These are phyloP conservation scores for Tichodroma muraria DNA, from an alignment of 2,113 vertebrate species.

Conservation along the genomic window DNA sequence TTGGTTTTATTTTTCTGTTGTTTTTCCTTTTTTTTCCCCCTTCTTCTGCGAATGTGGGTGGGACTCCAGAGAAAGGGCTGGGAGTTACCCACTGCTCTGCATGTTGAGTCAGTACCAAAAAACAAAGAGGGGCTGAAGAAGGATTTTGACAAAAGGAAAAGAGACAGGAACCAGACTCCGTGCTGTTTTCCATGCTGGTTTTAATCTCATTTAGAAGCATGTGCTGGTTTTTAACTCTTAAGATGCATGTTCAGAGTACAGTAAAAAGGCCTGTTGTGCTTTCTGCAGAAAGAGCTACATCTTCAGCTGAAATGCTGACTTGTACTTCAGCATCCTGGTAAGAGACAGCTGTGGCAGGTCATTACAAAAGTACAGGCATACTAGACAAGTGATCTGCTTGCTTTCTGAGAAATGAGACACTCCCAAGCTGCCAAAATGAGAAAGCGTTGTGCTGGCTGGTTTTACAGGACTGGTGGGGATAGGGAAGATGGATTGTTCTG, in stretches of 20 bases:
- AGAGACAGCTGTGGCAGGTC: neutral
- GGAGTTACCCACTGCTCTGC: neutral
- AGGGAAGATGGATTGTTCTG: neutral
- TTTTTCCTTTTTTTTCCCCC: fast-evolving
- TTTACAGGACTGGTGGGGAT: neutral
- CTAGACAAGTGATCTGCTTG: neutral
- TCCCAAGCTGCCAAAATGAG: neutral
- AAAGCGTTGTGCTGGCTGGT: neutral
- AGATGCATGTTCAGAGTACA: neutral
- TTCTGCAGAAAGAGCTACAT: neutral
- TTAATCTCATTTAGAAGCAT: neutral
- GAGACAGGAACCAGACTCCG: neutral
- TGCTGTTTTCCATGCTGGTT: neutral
- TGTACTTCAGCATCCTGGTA: neutral
- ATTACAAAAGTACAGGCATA: neutral
- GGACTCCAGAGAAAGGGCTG: neutral
- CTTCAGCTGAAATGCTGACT: neutral
- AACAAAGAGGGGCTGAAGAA: neutral
- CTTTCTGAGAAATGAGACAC: neutral
- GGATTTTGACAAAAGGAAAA: neutral
- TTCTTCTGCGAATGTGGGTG: neutral
- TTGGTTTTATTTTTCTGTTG: neutral
- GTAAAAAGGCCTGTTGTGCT: neutral
- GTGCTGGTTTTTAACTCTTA: neutral
- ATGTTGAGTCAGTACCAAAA: neutral